A percentile compares a stretch with the other conserved stretches of the same genome.
Evolutionary conservation across 2,888 invertebrate species (phyloP).

Genomic region (Rotaria sp.): DNA sequence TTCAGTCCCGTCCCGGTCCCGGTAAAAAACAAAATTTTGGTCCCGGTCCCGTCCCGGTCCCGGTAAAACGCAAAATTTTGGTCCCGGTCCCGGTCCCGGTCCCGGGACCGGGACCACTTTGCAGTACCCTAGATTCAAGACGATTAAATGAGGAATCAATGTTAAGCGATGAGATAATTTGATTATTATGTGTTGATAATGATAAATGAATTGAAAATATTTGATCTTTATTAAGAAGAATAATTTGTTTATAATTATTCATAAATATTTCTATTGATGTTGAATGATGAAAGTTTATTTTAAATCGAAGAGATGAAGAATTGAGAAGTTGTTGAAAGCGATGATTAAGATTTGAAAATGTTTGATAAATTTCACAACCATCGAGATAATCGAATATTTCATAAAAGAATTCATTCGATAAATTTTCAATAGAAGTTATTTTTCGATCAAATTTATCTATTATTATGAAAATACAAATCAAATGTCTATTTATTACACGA

Average conservation of each 20-base stretch:
- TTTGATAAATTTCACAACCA: background rate
- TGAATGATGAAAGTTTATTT: background rate
- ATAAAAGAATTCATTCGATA: background rate
- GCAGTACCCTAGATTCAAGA: too few relatives aligned
- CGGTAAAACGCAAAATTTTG: too few relatives aligned
- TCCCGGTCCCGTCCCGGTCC: too few relatives aligned
- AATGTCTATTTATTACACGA: too few relatives aligned
- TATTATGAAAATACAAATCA: too few relatives aligned
- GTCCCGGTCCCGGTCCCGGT: too few relatives aligned
- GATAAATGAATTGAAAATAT: background rate
- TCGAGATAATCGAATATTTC: background rate
- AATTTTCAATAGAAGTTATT: background rate
- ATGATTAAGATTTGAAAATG: background rate
- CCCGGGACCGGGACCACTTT: too few relatives aligned
- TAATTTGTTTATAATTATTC: background rate
- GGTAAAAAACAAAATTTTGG: too few relatives aligned
- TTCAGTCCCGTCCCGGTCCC: too few relatives aligned
- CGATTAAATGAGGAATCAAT: background rate
- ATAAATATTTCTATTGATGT: background rate
- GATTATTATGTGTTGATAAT: background rate
- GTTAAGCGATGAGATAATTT: background rate
- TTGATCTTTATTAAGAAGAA: background rate
- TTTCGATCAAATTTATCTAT: too few relatives aligned
- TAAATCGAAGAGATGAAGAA: background rate
- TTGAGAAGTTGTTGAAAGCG: background rate